Evolutionary conservation across 2,888 invertebrate genomes (phyloP), one percentile per base, ranked within the genome.

Genomic region (Aleiodes testaceus): DNA sequence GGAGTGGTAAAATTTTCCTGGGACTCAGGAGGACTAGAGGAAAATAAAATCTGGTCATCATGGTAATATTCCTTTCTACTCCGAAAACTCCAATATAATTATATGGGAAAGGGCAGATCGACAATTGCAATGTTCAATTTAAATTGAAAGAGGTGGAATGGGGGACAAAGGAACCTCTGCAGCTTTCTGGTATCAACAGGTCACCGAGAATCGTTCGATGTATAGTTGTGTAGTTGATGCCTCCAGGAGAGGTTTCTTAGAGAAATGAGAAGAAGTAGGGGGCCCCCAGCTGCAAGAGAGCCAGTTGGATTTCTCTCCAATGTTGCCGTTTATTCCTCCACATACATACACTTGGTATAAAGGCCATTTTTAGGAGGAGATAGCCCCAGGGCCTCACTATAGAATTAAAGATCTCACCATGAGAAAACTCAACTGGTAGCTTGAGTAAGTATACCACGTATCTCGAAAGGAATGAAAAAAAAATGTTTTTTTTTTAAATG

Each of bases 341-440:
- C 42, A 14, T 47, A 20, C 42, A n/a, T 16, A 42, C 42, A 42
- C 36, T 36, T 36, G 36, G 36, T 36, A 36, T 30, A 66, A 65
- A 47, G 65, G 4, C 52, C 66, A 52, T 66, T 66, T 66, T 66
- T 16, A 66, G 52, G 42, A 52, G 49, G 45, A 18, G 50, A 20
- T 22, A 65, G 49, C 66, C 52, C 53, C 42, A 42, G 55, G 30
- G 55, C 14, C 14, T 30, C 7, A 30, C 26, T 36, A 36, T 36
- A 36, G 36, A 36, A 36, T 36, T 36, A 36, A 36, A 36, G 36
- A 36, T 6, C 9, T 36, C 36, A 36, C 36, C 36, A 11, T 36
- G 36, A 36, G 26, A 36, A 36, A 36, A 36, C 36, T 11, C 36
- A 36, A 36, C 3, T 36, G 36, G 36, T 36, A 36, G 36, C 36